Evolutionary conservation across 2,888 invertebrate genomes (phyloP), one percentile per base, ranked within the genome.

Genomic region (Nephrotoma guestfalica): DNA sequence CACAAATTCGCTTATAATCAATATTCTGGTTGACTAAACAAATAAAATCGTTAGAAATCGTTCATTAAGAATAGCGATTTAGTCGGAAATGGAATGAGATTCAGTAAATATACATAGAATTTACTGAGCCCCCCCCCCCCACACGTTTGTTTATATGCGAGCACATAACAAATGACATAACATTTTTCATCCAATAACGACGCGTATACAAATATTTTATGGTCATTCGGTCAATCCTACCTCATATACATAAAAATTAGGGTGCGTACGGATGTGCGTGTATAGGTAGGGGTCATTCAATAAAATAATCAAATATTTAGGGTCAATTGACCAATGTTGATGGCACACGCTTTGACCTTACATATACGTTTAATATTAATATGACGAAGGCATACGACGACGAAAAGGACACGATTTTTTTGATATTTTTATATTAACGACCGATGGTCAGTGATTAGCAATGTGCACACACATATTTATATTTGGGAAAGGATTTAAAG

Each of bases 271-370:
- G 30, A 30, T 30, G 30, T 30, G 30, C 30, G 30, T 30, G 30
- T 84, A 83, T 30, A 42, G n/a, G 47, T 13, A 47, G 41, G 42
- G 84, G 84, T 41, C 42, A 41, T 15, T 41, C 84, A 84, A 42
- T 41, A 84, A 41, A 84, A 71, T 71, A 71, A 71, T 71, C 71
- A 41, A 86, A 86, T 86, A 86, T 86, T 86, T 86, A 86, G 86
- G 86, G 86, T 86, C 86, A 86, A 86, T 86, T 86, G 86, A 86
- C 86, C 86, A 51, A 86, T 51, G 51, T 86, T 86, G 86, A 57
- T 51, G 86, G 86, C 57, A 86, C 86, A 86, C 86, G 86, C 71
- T 43, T 43, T 85, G 85, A 85, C 85, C 85, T 85, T 84, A 84
- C 30, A 30, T 41, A 83, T 40, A 84, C 6, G 11, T 71, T 71